Base-by-base conservation (phyloP, 2,888 invertebrate genomes). In the Adela reaumurella region DNA sequence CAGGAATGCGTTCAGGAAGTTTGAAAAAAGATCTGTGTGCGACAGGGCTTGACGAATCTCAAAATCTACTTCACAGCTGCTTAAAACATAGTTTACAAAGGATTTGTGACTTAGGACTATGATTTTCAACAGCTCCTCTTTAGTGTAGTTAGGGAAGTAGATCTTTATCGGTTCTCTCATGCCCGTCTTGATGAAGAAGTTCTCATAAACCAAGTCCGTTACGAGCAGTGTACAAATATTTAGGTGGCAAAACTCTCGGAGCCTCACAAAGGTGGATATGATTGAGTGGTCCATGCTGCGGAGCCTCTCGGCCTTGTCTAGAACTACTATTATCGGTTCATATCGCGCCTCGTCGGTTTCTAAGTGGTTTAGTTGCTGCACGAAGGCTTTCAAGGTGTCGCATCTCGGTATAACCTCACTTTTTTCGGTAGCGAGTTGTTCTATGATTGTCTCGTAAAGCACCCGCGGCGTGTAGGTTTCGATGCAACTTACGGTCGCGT, bases 291-390 rank as follows among this genome's bases (percentile, higher is more conserved):
- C 90, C 82, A 90, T 86, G 51, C 85, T 83, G 44, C 91, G 81
- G 17, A 94, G 70, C 56, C 88, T 82, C 54, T 94, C 93, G 24
- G 91, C 89, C 65, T 89, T 89, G 62, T 95, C 93, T 46, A 95
- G 77, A 18, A 92, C 83, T 54, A 92, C 73, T 35, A 90, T 74
- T 17, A 84, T 80, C 5, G 83, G 81, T 46, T 74, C 64, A 47
- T 68, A 64, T 19, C 55, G 56, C 17, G 61, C 62, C 49, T 57
- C 52, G 14, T 60, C 54, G 2, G 58, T 57, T 3, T 68, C 64
- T 24, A 81, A 57, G 8, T 56, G 55, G 54, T 71, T 71, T 8
- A 89, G 62, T 46, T 65, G 60, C 24, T 68, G 70, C 14, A 87
- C 70, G 57, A 92, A 86, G 54, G 88, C 88, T 62, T 86, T 81